phyloP scores from a whole-genome alignment of 2,797 vertebrate species.

The Botia kubotai region DNA sequence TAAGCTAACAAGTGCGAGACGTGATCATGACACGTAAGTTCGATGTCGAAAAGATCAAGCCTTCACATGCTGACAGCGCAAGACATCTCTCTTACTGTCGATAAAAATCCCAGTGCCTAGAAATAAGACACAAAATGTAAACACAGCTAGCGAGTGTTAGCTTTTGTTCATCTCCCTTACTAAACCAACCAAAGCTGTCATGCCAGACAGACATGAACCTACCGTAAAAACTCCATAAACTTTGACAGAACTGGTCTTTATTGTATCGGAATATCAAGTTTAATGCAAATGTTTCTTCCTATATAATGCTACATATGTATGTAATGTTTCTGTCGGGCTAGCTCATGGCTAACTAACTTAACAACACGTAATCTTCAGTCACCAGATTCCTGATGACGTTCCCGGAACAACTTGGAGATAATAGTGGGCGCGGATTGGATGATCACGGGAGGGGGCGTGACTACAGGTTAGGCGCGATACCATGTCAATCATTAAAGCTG shows the following conservation, averaged over 20 bases:
- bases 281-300: background rate
- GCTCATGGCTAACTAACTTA: slow-evolving; percentile 52
- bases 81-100: background rate
- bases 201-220: slow-evolving; percentile 6
- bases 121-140: background rate
- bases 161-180: background rate
- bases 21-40: background rate
- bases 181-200: slow-evolving; percentile 47
- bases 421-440: slow-evolving; percentile 64
- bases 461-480: slow-evolving; percentile 34
- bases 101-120: background rate
- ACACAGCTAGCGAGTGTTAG: slow-evolving; percentile 35
- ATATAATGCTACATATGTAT: slow-evolving; percentile 7
- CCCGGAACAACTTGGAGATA: slow-evolving; percentile 34
- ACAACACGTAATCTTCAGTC: slow-evolving; percentile 74
- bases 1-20: slow-evolving; percentile 6
- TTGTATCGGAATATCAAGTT: background rate
- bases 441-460: background rate
- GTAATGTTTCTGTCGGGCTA: slow-evolving; percentile 21
- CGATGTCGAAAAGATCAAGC: background rate
- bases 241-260: slow-evolving; percentile 14
- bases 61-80: background rate
- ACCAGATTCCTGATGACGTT: slow-evolving; percentile 68
- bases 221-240: slow-evolving; percentile 55
- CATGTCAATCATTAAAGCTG: slow-evolving; percentile 28